Conservation (phyloP, 2,797 vertebrate genomes). For the Melanotaenia nigrans region DNA sequence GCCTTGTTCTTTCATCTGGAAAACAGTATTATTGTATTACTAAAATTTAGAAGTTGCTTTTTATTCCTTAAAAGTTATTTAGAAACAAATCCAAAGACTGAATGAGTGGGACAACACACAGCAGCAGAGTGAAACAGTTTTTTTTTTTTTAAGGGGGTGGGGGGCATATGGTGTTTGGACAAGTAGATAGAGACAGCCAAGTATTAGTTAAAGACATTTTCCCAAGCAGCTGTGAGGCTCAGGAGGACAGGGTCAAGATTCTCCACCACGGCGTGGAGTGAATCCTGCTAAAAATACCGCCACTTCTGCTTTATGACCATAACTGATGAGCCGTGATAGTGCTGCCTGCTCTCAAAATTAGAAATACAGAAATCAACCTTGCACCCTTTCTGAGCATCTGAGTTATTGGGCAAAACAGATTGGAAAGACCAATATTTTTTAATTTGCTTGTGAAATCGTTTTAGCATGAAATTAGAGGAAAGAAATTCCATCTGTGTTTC, state of each 20-base stretch:
- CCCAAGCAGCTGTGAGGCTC: conserved; percentile 41
- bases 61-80: not conserved
- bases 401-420: conserved; percentile 44
- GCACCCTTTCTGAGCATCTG: conserved; percentile 23
- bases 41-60: not conserved
- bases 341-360: conserved; percentile 58
- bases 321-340: conserved; percentile 69
- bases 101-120: not conserved
- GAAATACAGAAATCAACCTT: conserved; percentile 48
- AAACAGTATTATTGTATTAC: not conserved
- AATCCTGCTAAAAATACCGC: conserved; percentile 70
- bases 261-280: conserved; percentile 35
- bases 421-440: conserved; percentile 40
- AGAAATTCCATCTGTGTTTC: conserved; percentile 12
- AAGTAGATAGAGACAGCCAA: conserved; percentile 9
- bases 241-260: conserved; percentile 69
- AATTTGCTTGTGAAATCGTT: conserved; percentile 22
- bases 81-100: not conserved
- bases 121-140: not conserved
- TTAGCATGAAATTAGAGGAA: conserved; percentile 51
- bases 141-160: too few species aligned
- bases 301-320: conserved; percentile 62
- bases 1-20: not conserved
- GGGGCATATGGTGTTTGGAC: not conserved
- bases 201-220: conserved; percentile 44